Conservation (phyloP, 2,888 invertebrate species). For the Byasa hedistus region DNA sequence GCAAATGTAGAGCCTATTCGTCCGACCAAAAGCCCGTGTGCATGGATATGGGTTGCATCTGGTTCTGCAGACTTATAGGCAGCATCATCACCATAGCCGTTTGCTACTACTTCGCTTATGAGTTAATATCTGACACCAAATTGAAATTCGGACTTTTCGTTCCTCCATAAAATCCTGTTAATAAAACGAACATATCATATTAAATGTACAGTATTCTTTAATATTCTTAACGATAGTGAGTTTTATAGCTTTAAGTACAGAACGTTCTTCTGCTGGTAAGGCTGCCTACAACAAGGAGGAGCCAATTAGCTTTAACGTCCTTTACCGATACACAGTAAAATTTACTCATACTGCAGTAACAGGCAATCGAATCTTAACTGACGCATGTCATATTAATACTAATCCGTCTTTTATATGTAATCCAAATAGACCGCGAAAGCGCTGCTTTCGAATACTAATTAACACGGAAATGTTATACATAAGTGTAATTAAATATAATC, state of each 20-base stretch:
- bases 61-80: conserved; percentile 56
- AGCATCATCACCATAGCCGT: conserved; percentile 54
- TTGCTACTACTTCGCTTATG: conserved; percentile 63
- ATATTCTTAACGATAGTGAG: no score
- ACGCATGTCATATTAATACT: background rate
- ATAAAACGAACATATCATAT: no score
- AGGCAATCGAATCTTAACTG: background rate
- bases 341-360: no score
- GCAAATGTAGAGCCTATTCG: conserved; percentile 28
- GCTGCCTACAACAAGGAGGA: no score
- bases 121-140: conserved; percentile 57
- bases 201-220: no score
- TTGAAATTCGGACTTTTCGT: conserved; percentile 64
- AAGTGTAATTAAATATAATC: background rate
- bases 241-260: no score
- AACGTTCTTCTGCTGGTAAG: no score
- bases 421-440: background rate
- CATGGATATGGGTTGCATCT: conserved; percentile 56
- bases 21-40: conserved; percentile 51
- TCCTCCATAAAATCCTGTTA: conserved; percentile 17
- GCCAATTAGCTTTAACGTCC: no score
- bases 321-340: no score
- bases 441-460: background rate
- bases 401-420: background rate
- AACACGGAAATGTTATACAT: background rate